Percentiles rank a stretch among this genome's conserved stretches.
These are phyloP conservation scores for Bungarus multicinctus DNA, from an alignment of 2,113 vertebrate species.

Conservation along the genomic window DNA sequence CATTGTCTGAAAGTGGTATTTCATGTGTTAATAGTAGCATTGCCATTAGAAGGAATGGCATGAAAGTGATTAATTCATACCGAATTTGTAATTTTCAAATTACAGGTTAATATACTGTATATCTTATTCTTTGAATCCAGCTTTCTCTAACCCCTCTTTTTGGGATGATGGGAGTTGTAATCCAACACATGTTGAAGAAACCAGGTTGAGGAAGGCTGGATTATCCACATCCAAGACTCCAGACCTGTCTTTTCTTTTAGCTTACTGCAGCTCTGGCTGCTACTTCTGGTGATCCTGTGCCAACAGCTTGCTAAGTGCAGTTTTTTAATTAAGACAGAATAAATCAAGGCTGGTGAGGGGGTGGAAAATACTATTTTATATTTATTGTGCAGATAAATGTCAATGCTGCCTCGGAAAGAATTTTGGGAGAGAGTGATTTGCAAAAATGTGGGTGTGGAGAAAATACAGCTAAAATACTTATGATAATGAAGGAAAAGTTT, in stretches of 20 bases:
- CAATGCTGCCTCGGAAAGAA: neutral
- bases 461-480: neutral
- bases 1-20: neutral
- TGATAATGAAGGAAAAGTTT: neutral
- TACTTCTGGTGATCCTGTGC: neutral
- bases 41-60: neutral
- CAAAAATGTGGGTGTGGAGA: neutral
- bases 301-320: neutral
- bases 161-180: neutral
- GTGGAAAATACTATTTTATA: neutral
- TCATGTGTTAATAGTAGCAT: neutral
- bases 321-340: conserved; percentile 16
- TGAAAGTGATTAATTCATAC: neutral
- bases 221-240: neutral
- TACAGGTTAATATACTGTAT: neutral
- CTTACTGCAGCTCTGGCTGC: neutral
- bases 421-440: neutral
- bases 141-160: neutral
- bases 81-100: neutral
- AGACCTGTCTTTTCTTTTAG: neutral
- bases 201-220: neutral
- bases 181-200: neutral
- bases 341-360: neutral
- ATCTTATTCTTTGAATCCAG: neutral
- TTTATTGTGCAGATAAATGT: neutral